Evolutionary conservation across 2,888 invertebrate genomes (phyloP).

Genomic region (Aricia artaxerxes): DNA sequence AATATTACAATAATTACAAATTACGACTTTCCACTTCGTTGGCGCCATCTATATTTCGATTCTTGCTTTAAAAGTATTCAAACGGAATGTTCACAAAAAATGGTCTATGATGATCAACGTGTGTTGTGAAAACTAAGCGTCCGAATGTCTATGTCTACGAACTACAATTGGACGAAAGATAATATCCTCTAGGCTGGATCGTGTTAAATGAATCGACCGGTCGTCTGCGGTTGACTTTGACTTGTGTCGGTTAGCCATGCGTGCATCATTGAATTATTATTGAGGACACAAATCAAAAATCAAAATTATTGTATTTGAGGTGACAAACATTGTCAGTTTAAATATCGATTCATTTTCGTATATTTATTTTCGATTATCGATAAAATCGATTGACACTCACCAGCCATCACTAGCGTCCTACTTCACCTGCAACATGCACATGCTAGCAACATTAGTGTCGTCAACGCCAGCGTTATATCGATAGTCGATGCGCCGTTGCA

Average conservation of each 20-base stretch:
- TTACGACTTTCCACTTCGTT: constrained; percentile 21
- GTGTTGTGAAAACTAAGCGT: constrained; percentile 69
- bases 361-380: constrained; percentile 21
- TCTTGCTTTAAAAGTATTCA: neutral
- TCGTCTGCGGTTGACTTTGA: constrained; percentile 32
- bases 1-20: constrained; percentile 25
- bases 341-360: constrained; percentile 15
- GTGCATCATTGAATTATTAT: constrained; percentile 32
- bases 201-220: constrained; percentile 57
- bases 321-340: constrained; percentile 5
- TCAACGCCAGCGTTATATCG: constrained; percentile 54
- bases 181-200: constrained; percentile 60
- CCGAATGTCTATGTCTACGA: constrained; percentile 56
- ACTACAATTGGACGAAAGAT: constrained; percentile 75
- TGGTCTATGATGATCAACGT: constrained; percentile 26
- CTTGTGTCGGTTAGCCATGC: constrained; percentile 35
- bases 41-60: constrained; percentile 25
- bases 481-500: constrained; percentile 83
- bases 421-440: constrained; percentile 77
- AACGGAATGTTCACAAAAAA: constrained; percentile 23
- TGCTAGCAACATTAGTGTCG: constrained; percentile 62
- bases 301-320: constrained; percentile 3
- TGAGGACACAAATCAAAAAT: constrained; percentile 35
- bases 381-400: constrained; percentile 52
- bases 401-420: constrained; percentile 57